These are phyloP conservation scores for Drymodes brunneopygia DNA, from an alignment of 2,113 vertebrate genomes.

Conservation along the genomic window DNA sequence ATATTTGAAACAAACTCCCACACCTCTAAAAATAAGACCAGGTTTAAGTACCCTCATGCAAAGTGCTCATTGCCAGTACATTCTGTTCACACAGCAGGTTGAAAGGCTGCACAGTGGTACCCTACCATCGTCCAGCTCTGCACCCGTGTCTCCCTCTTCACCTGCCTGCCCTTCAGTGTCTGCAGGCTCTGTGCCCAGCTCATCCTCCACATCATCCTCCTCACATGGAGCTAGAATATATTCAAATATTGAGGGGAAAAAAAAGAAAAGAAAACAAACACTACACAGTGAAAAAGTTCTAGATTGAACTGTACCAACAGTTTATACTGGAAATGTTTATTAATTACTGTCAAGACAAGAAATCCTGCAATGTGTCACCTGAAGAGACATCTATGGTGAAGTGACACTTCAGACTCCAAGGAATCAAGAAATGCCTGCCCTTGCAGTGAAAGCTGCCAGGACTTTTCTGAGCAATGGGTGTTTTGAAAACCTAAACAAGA, in stretches of 20 bases:
- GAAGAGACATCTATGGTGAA: not conserved
- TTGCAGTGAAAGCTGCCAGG: not conserved
- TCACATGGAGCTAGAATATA: conserved; percentile 81
- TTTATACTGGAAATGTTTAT: not conserved
- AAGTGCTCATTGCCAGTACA: not conserved
- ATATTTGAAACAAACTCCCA: not conserved
- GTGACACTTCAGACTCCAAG: not conserved
- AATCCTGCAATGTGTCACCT: not conserved
- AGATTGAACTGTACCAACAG: not conserved
- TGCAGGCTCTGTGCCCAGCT: conserved; percentile 79
- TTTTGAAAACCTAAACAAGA: not conserved
- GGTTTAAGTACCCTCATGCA: not conserved
- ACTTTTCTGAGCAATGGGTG: not conserved
- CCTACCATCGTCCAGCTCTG: conserved; percentile 90
- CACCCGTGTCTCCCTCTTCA: conserved; percentile 79
- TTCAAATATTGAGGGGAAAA: conserved; percentile 3
- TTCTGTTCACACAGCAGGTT: not conserved
- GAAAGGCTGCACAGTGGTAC: not conserved
- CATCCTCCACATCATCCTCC: conserved; percentile 80
- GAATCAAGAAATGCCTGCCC: not conserved
- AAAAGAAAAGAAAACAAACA: not conserved
- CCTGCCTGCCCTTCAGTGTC: conserved; percentile 82
- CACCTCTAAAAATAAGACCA: not conserved
- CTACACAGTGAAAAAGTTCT: not conserved
- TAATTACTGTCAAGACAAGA: not conserved